phyloP scores from a whole-genome alignment of 2,888 invertebrate species.

The Drosophila macrospina region DNA sequence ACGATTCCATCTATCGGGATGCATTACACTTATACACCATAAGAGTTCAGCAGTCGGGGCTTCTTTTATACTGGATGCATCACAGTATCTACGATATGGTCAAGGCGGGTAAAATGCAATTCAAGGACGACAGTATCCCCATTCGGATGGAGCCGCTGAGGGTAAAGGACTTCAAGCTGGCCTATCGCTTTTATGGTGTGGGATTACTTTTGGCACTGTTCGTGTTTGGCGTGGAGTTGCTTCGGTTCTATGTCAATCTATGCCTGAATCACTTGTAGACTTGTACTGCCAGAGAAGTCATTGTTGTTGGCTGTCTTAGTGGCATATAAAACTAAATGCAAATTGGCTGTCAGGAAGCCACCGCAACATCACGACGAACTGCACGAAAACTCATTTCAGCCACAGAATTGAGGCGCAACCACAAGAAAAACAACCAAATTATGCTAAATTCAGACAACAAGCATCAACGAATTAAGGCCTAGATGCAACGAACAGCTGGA shows the following conservation, averaged over 20 bases:
- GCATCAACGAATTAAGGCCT: constrained; percentile 29
- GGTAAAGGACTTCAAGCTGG: constrained; percentile 39
- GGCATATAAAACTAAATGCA: constrained; percentile 69
- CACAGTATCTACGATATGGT: constrained; percentile 61
- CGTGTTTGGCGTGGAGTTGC: constrained; percentile 51
- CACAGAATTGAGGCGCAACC: constrained; percentile 55
- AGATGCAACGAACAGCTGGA: constrained; percentile 39
- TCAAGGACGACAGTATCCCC: constrained; percentile 55
- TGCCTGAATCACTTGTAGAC: constrained; percentile 58
- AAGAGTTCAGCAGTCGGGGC: constrained; percentile 30
- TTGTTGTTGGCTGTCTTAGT: constrained; percentile 21
- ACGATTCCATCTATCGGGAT: constrained; percentile 49
- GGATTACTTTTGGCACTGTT: constrained; percentile 37
- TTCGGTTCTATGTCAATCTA: constrained; percentile 59
- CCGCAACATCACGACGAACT: constrained; percentile 71
- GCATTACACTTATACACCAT: constrained; percentile 29
- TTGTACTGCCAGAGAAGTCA: constrained; percentile 14
- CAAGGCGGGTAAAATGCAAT: constrained; percentile 42
- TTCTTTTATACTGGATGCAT: constrained; percentile 46
- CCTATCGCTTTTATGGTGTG: constrained; percentile 12
- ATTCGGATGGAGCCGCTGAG: constrained; percentile 6
- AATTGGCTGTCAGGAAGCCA: constrained; percentile 67
- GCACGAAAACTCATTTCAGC: constrained; percentile 61
- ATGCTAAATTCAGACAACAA: constrained; percentile 47
- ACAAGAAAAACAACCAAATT: constrained; percentile 60